phyloP scores from a whole-genome alignment of 2,888 invertebrate species.

The Tillus elongatus region DNA sequence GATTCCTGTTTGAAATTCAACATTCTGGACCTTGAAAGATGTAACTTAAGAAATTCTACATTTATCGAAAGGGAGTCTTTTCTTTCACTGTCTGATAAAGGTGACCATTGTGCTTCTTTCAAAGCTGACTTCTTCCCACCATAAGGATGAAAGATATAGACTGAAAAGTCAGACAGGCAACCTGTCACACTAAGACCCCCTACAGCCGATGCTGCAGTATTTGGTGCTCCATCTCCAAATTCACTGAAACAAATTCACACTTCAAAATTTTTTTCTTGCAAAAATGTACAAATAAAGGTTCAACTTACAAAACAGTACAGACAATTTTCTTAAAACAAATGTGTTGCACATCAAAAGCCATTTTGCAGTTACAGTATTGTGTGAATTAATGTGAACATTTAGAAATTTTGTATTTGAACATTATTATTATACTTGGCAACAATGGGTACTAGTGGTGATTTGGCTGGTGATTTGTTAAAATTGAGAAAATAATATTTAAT shows the following conservation, averaged over 20 bases:
- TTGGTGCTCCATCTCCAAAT: constrained; percentile 43
- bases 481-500: no score
- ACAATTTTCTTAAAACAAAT: no score
- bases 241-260: constrained; percentile 40
- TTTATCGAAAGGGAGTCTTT: constrained; percentile 94
- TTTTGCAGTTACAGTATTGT: no score
- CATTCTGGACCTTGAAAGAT: constrained; percentile 84
- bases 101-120: constrained; percentile 79
- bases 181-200: constrained; percentile 92
- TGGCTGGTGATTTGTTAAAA: no score
- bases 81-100: constrained; percentile 76
- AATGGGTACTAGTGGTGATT: no score
- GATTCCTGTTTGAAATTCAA: constrained; percentile 59
- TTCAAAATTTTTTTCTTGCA: neutral
- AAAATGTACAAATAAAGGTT: no score
- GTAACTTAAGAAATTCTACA: constrained; percentile 95
- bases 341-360: no score
- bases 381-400: no score
- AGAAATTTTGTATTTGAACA: no score
- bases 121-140: constrained; percentile 78
- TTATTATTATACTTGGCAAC: no score
- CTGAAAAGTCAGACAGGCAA: constrained; percentile 92
- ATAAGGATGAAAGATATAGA: constrained; percentile 98
- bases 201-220: constrained; percentile 56
- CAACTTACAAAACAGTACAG: no score